Evolutionary conservation across 1,140 invertebrate genomes (phyloP).

Genomic region (Cherax quadricarinatus): DNA sequence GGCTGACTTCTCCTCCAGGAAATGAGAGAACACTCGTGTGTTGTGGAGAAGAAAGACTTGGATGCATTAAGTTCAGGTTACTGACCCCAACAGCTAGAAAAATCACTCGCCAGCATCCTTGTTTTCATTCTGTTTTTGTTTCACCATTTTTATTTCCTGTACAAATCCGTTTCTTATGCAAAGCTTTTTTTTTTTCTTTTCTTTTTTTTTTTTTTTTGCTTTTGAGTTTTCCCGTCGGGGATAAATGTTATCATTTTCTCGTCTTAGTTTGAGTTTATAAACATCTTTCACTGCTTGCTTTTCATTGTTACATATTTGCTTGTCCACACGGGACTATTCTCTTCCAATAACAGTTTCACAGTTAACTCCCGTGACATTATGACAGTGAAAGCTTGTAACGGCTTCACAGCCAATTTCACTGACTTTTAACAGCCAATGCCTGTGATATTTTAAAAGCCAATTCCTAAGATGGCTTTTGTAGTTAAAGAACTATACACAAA

Average conservation of each 20-base stretch:
- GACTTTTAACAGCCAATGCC: too few species aligned
- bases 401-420: too few species aligned
- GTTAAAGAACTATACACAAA: too few species aligned
- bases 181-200: not conserved
- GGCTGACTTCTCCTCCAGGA: not conserved
- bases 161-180: not conserved
- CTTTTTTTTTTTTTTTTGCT: not conserved
- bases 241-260: not conserved
- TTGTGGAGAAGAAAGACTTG: not conserved
- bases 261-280: not conserved
- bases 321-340: not conserved
- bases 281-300: not conserved
- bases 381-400: too few species aligned
- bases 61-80: not conserved
- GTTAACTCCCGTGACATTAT: too few species aligned
- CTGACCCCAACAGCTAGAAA: not conserved
- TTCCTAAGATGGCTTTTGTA: too few species aligned
- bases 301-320: not conserved
- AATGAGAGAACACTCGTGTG: constrained; percentile 2
- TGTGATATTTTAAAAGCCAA: too few species aligned
- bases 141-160: not conserved
- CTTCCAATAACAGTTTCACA: too few species aligned
- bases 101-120: constrained; percentile 1
- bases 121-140: not conserved
- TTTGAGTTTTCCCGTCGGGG: not conserved